A percentile compares a stretch with the other conserved stretches of the same genome.
These are phyloP conservation scores for Philopotamus ludificatus DNA, from an alignment of 1,140 invertebrate genomes.

Conservation along the genomic window DNA sequence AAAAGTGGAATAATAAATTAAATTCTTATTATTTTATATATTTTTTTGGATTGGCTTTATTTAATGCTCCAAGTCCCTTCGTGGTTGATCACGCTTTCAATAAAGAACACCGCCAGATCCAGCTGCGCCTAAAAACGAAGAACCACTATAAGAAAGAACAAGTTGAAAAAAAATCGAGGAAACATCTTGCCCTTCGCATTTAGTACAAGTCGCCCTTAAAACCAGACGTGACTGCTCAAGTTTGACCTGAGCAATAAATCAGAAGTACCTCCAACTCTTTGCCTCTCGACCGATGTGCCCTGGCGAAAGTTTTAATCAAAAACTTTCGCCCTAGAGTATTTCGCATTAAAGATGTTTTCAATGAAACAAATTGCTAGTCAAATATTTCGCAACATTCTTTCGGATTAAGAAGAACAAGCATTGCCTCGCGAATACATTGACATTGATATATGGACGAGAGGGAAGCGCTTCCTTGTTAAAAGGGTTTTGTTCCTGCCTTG, in stretches of 20 bases:
- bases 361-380: background rate
- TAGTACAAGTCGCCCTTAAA: background rate
- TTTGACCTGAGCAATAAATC: slow-evolving; percentile 4
- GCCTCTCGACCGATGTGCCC: background rate
- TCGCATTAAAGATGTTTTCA: slow-evolving; percentile 6
- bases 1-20: too few species aligned
- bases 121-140: background rate
- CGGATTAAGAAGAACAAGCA: slow-evolving; percentile 4
- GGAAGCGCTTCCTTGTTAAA: too few species aligned
- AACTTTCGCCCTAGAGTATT: slow-evolving; percentile 1
- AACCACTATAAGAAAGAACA: background rate
- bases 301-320: slow-evolving; percentile 11
- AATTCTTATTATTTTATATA: too few species aligned
- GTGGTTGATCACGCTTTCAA: background rate
- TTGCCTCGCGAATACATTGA: slow-evolving; percentile 2
- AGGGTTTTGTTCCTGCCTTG: too few species aligned
- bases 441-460: slow-evolving; percentile 6
- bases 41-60: too few species aligned
- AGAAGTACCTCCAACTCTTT: slow-evolving; percentile 9
- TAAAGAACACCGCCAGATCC: background rate
- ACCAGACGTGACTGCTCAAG: slow-evolving; percentile 7
- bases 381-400: background rate
- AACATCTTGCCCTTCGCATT: background rate
- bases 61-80: too few species aligned
- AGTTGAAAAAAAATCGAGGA: background rate